A percentile compares a stretch with the other conserved stretches of the same genome.
These are phyloP conservation scores for Apamea sordens DNA, from an alignment of 2,888 invertebrate genomes.

Conservation along the genomic window DNA sequence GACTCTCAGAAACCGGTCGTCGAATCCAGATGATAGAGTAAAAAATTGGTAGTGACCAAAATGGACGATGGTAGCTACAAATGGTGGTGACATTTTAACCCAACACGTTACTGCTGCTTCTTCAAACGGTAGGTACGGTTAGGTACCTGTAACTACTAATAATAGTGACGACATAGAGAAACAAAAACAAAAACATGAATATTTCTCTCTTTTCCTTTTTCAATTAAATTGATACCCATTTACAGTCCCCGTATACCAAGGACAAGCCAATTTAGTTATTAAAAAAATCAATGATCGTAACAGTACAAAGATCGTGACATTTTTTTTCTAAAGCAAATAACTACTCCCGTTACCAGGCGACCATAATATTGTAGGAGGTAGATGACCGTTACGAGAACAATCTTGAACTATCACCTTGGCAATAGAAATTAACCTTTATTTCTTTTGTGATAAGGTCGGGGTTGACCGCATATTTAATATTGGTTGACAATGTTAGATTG, in stretches of 20 bases:
- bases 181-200: background rate
- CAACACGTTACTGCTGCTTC: background rate
- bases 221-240: conserved; percentile 1
- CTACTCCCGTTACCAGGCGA: conserved; percentile 79
- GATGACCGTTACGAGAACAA: conserved; percentile 78
- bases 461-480: conserved; percentile 20
- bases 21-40: background rate
- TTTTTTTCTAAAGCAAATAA: conserved; percentile 77
- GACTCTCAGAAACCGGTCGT: background rate
- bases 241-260: conserved; percentile 13
- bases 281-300: conserved; percentile 65
- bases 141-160: background rate
- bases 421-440: conserved; percentile 49
- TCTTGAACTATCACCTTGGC: conserved; percentile 18
- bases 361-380: conserved; percentile 80
- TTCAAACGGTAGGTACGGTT: conserved; percentile 3
- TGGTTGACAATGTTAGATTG: conserved; percentile 41
- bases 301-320: conserved; percentile 66
- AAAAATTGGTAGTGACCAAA: background rate
- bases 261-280: conserved; percentile 42
- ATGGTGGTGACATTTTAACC: background rate
- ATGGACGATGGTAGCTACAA: background rate
- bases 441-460: conserved; percentile 3
- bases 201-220: background rate
- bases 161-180: no score